Percentiles rank a stretch among this genome's conserved stretches.
Evolutionary conservation across 2,888 invertebrate genomes (phyloP).

Genomic region (Acanthopleura granulata): DNA sequence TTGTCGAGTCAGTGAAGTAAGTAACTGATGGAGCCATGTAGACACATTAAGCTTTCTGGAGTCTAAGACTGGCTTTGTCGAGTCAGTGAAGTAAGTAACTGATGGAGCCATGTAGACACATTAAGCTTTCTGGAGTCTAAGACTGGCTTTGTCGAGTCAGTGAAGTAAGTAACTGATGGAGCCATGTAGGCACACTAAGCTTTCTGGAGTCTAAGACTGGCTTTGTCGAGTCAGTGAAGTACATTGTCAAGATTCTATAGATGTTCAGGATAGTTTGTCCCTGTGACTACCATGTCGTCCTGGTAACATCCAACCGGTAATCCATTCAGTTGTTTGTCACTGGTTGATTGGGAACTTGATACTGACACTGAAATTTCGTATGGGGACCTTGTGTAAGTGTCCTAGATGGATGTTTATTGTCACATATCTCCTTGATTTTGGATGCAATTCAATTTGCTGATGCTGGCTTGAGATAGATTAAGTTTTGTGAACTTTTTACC

Average conservation of each 20-base stretch:
- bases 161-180: constrained; percentile 28
- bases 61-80: too few species aligned
- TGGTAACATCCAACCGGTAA: constrained; percentile 30
- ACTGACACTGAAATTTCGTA: constrained; percentile 34
- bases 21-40: constrained; percentile 37
- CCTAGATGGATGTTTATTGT: constrained; percentile 42
- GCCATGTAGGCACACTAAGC: constrained; percentile 43
- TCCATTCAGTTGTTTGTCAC: constrained; percentile 37
- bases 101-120: constrained; percentile 40
- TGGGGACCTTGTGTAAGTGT: constrained; percentile 30
- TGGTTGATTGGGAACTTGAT: constrained; percentile 27
- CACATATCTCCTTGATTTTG: constrained; percentile 27
- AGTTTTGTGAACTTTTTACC: constrained; percentile 34
- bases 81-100: too few species aligned
- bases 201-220: constrained; percentile 32
- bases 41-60: constrained; percentile 38
- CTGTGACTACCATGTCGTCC: too few species aligned
- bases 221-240: constrained; percentile 26
- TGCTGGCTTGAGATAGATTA: constrained; percentile 38
- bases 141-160: too few species aligned
- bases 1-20: neutral
- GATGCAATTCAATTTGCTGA: constrained; percentile 35
- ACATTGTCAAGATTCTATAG: constrained; percentile 27
- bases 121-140: constrained; percentile 36
- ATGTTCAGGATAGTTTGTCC: constrained; percentile 26